phyloP scores from a whole-genome alignment of 1,140 invertebrate genomes.

The Neotoxoptera formosana region DNA sequence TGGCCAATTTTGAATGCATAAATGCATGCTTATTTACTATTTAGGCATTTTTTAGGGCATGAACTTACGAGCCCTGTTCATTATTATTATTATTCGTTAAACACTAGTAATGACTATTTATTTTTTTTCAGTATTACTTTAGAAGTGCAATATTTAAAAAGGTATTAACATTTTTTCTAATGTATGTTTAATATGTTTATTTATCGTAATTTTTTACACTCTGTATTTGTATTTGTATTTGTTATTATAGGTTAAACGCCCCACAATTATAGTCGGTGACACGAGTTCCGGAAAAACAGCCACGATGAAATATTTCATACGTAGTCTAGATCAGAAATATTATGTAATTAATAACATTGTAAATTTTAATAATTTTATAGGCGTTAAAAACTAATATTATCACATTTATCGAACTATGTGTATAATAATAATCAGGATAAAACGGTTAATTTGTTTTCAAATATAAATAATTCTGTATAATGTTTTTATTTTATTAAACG shows the following conservation, averaged over 20 bases:
- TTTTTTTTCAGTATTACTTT: slow-evolving; percentile 42
- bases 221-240: neutral
- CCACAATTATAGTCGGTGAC: slow-evolving; percentile 85
- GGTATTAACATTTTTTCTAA: slow-evolving; percentile 8
- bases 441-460: too few relatives aligned
- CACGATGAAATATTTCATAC: slow-evolving; percentile 81
- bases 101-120: neutral
- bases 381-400: slow-evolving; percentile 62
- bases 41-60: too few relatives aligned
- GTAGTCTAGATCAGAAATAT: slow-evolving; percentile 71
- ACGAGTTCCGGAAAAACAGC: slow-evolving; percentile 91
- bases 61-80: too few relatives aligned
- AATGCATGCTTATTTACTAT: too few relatives aligned
- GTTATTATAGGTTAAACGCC: slow-evolving; percentile 67
- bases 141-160: slow-evolving; percentile 52
- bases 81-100: neutral
- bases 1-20: too few relatives aligned
- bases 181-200: neutral
- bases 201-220: neutral
- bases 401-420: neutral
- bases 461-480: neutral
- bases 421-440: neutral
- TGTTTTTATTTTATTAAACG: neutral
- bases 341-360: slow-evolving; percentile 71
- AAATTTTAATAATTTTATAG: neutral